A percentile compares a stretch with the other conserved stretches of the same genome.
Evolutionary conservation across 1,140 invertebrate genomes (phyloP).

Genomic region (Papilio dardanus): DNA sequence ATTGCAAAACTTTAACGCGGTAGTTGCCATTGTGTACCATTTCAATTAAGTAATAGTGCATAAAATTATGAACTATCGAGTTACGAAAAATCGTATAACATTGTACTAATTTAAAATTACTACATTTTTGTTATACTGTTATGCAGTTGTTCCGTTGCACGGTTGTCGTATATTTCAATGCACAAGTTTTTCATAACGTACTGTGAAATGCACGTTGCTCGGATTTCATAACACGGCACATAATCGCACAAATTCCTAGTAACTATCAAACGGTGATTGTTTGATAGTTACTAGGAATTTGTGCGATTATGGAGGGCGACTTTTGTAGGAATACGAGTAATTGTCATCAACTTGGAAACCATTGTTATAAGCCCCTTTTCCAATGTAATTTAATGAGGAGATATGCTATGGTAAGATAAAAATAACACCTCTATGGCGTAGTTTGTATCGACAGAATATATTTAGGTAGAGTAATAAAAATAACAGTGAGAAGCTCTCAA

Average conservation of each 20-base stretch:
- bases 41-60: conserved; percentile 19
- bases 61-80: conserved; percentile 25
- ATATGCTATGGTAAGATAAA: neutral
- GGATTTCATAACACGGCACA: neutral
- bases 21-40: conserved; percentile 2
- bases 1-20: conserved; percentile 13
- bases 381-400: neutral
- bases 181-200: neutral
- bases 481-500: neutral
- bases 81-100: neutral
- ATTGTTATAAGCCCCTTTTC: neutral
- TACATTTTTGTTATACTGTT: conserved; percentile 6
- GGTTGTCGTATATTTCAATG: neutral
- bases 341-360: neutral
- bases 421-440: too few relatives aligned
- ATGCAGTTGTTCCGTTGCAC: conserved; percentile 13
- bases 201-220: neutral
- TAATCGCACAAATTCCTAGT: too few relatives aligned
- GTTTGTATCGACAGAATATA: too few relatives aligned
- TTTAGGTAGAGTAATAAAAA: too few relatives aligned
- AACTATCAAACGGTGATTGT: too few relatives aligned
- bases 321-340: neutral
- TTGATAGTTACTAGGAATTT: neutral
- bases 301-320: neutral
- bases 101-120: conserved; percentile 5